Evolutionary conservation across 1,140 invertebrate genomes (phyloP).

Genomic region (Pseudomyrmex pallidus): DNA sequence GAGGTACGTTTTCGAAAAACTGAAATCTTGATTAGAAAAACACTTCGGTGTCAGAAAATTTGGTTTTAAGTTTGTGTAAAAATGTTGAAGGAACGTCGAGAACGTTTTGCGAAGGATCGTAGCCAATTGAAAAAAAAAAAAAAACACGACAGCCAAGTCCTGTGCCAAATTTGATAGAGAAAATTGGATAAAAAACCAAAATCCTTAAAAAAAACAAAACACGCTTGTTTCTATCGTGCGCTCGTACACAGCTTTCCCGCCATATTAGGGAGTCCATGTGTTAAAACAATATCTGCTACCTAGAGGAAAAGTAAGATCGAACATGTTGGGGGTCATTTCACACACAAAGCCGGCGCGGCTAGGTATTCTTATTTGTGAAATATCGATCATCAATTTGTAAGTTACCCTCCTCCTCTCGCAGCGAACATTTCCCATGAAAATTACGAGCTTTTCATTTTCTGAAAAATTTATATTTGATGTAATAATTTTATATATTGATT

Average conservation of each 20-base stretch:
- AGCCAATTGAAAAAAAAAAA: conserved; percentile 15
- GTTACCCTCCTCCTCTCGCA: too few relatives aligned
- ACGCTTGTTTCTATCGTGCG: conserved; percentile 36
- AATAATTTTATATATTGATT: too few relatives aligned
- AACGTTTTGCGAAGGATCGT: conserved; percentile 20
- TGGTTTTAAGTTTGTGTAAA: neutral
- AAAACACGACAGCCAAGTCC: conserved; percentile 48
- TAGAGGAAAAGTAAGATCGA: conserved; percentile 28
- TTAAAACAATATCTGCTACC: conserved; percentile 32
- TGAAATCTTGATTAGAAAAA: neutral
- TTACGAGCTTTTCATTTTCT: too few relatives aligned
- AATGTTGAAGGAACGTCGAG: neutral
- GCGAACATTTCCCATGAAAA: too few relatives aligned
- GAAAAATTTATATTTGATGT: too few relatives aligned
- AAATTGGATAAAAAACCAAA: conserved; percentile 37
- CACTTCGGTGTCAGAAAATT: conserved; percentile 6
- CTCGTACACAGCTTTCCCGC: conserved; percentile 48
- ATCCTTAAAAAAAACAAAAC: conserved; percentile 12
- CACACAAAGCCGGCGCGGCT: neutral
- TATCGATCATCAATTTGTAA: conserved; percentile 1
- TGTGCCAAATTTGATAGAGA: conserved; percentile 66
- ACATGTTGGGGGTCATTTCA: neutral
- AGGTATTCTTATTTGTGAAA: neutral
- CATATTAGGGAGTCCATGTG: conserved; percentile 48
- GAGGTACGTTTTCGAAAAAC: too few relatives aligned